These are phyloP conservation scores for Prunella strophiata DNA, from an alignment of 2,797 vertebrate species.

Conservation along the genomic window DNA sequence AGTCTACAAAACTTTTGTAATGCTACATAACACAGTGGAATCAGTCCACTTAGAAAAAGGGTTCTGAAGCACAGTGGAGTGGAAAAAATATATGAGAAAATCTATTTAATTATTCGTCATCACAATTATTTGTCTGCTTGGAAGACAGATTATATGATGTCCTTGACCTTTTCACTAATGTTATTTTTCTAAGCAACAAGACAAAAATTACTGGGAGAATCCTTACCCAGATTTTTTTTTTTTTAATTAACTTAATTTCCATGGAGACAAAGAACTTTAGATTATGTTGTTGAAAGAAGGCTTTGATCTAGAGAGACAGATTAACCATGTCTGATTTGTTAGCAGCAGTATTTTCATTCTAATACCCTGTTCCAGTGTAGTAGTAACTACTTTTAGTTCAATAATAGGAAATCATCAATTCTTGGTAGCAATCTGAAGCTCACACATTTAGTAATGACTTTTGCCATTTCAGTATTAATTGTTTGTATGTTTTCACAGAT, in stretches of 20 bases:
- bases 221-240: background rate
- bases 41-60: background rate
- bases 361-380: background rate
- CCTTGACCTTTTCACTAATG: background rate
- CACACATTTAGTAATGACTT: background rate
- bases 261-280: background rate
- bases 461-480: background rate
- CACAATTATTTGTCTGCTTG: background rate
- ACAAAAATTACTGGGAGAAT: background rate
- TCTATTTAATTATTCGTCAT: background rate
- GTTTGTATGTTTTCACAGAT: background rate
- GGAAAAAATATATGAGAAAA: background rate
- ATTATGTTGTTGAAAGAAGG: constrained; percentile 12
- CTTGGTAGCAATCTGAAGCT: background rate
- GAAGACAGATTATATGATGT: background rate
- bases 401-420: background rate
- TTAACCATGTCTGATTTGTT: constrained; percentile 36
- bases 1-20: background rate
- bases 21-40: background rate
- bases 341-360: constrained; percentile 10
- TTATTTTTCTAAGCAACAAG: background rate
- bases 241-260: background rate
- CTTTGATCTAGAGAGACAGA: background rate
- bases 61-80: background rate
- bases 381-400: constrained; percentile 30